Base-by-base conservation (phyloP, 2,888 invertebrate species). In the Calameuta filiformis region DNA sequence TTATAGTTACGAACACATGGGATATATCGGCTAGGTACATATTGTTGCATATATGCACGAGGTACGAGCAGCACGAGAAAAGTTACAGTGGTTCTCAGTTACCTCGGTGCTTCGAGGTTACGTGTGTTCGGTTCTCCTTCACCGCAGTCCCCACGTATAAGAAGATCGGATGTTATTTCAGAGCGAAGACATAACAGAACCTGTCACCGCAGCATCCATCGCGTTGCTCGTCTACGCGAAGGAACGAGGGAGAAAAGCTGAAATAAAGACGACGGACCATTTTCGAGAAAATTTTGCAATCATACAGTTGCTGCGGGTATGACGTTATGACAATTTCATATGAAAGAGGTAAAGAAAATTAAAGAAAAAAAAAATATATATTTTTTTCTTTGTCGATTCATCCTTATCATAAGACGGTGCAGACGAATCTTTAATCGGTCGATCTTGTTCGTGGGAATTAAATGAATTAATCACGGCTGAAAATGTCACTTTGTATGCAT, bases 1-100 rank as follows among this genome's bases (percentile, higher is more conserved):
- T 34, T 31, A 34, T 23, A 31, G 33, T 12, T 34, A 34, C 31
- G 12, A 71, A 33, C 71, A 34, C 33, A 71, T 71, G 31, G 56
- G 31, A 71, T 31, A 71, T 12, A 71, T 71, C 71, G 31, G 33
- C 12, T 71, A 71, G 31, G 71, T 71, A 71, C 33, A 71, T 71
- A 71, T 71, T 71, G 71, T 71, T 33, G 23, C 31, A 33, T 71
- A 71, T 71, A 71, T 71, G 71, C 71, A 71, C 33, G 71, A 31
- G 71, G 71, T 71, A 34, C 31, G 71, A 71, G 71, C 71, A 12
- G 31, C 33, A 34, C 33, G 71, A 71, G 31, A 71, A 71, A 71
- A 34, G 31, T 31, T 34, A 71, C 33, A 71, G 71, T 71, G 71
- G 71, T 71, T 71, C 71, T 71, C 71, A 71, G 12, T 71, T 71